Conservation (phyloP, 2,113 vertebrate genomes). For the Scolopax mira region DNA sequence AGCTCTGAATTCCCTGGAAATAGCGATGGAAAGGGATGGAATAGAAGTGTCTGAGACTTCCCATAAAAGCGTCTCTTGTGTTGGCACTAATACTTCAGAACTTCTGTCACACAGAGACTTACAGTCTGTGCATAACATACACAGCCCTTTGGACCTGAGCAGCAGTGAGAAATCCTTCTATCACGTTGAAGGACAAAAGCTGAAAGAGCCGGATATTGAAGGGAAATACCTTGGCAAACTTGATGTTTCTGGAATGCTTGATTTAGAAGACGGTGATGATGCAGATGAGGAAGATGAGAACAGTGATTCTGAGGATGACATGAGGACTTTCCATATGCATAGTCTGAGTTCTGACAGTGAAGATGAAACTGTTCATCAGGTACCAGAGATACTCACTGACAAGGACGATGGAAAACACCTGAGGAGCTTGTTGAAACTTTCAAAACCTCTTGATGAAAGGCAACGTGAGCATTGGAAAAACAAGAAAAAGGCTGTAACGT, state of each 20-base stretch:
- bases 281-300: constrained; percentile 94
- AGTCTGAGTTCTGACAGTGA: constrained; percentile 93
- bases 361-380: constrained; percentile 83
- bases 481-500: constrained; percentile 85
- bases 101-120: constrained; percentile 59
- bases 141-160: background rate
- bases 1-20: background rate
- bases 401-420: constrained; percentile 79
- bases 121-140: background rate
- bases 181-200: constrained; percentile 78
- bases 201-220: constrained; percentile 92
- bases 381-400: constrained; percentile 87
- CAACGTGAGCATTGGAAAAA: constrained; percentile 38
- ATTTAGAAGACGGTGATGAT: constrained; percentile 84
- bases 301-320: constrained; percentile 94
- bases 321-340: constrained; percentile 84
- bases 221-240: constrained; percentile 89
- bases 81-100: constrained; percentile 75
- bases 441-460: background rate
- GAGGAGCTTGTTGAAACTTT: constrained; percentile 87
- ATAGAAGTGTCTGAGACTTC: constrained; percentile 3
- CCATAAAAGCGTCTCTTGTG: constrained; percentile 65
- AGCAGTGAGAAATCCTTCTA: constrained; percentile 72
- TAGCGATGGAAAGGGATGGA: constrained; percentile 45
- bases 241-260: constrained; percentile 62